Percentiles rank a stretch among this genome's conserved stretches.
Evolutionary conservation across 2,797 vertebrate species (phyloP).

Genomic region (Alauda arvensis): DNA sequence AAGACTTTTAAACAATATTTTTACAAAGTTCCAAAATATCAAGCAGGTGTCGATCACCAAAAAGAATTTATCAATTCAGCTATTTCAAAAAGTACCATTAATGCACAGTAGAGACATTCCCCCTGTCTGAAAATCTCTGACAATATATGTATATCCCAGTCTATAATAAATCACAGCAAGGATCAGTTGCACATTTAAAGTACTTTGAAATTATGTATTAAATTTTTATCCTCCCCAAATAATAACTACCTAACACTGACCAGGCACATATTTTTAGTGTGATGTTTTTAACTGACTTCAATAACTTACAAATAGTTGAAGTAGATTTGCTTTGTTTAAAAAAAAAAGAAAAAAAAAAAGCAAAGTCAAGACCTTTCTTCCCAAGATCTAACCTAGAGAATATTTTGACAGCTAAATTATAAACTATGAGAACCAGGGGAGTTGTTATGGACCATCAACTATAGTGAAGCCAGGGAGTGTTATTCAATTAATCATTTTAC

Average conservation of each 20-base stretch:
- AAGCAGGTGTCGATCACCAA: neutral
- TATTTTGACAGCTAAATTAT: slow-evolving; percentile 64
- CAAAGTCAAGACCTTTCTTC: slow-evolving; percentile 40
- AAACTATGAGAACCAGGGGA: slow-evolving; percentile 53
- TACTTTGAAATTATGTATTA: neutral
- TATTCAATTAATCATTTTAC: slow-evolving; percentile 58
- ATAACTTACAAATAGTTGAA: slow-evolving; percentile 23
- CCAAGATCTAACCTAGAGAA: slow-evolving; percentile 51
- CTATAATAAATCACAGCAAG: neutral
- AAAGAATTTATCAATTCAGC: neutral
- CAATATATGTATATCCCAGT: neutral
- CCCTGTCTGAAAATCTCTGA: neutral
- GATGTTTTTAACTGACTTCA: slow-evolving; percentile 3
- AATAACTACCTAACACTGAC: neutral
- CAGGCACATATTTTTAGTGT: neutral
- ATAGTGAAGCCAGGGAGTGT: slow-evolving; percentile 20
- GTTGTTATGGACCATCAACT: slow-evolving; percentile 57
- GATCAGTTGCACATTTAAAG: neutral
- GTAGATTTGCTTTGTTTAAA: neutral
- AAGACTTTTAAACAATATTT: neutral
- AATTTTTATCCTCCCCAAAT: neutral
- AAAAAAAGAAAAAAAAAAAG: neutral
- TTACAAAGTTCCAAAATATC: neutral
- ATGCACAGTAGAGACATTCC: neutral
- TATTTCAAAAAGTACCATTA: neutral